Percentiles rank a stretch among this genome's conserved stretches.
Evolutionary conservation across 2,797 vertebrate genomes (phyloP).

Genomic region (Benthosema pterotum): DNA sequence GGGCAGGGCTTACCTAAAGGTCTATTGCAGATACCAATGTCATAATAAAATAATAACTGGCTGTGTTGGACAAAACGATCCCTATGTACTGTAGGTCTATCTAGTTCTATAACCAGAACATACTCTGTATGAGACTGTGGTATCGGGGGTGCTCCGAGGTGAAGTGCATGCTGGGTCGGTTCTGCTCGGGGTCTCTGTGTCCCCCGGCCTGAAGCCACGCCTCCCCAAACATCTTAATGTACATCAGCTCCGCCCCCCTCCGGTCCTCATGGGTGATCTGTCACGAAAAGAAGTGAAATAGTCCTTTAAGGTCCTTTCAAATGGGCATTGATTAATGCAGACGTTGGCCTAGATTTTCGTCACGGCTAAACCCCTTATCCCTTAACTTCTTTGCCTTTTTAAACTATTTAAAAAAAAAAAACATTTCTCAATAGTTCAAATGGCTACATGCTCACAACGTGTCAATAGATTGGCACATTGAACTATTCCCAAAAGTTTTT

Average conservation of each 20-base stretch:
- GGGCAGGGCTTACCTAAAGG: too few species aligned
- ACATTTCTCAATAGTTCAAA: too few species aligned
- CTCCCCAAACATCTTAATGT: constrained; percentile 89
- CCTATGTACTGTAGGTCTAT: background rate
- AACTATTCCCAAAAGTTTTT: background rate
- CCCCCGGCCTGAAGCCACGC: constrained; percentile 89
- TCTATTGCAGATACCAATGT: too few species aligned
- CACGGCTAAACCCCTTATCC: too few species aligned
- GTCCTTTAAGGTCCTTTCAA: too few species aligned
- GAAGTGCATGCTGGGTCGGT: constrained; percentile 81
- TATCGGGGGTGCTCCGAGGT: constrained; percentile 86
- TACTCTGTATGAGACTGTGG: constrained; percentile 85
- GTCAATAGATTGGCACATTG: background rate
- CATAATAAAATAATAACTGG: too few species aligned
- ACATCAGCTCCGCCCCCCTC: constrained; percentile 92
- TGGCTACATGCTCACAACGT: too few species aligned
- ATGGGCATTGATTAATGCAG: too few species aligned
- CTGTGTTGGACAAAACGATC: background rate
- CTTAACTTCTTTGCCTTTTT: too few species aligned
- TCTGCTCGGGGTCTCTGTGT: constrained; percentile 70
- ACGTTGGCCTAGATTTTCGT: too few species aligned
- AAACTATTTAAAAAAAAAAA: too few species aligned
- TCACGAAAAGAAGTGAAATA: too few species aligned
- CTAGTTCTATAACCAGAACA: constrained; percentile 48
- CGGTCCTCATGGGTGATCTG: constrained; percentile 85